phyloP scores from a whole-genome alignment of 1,140 invertebrate species.

The Hylaeus anthracinus region DNA sequence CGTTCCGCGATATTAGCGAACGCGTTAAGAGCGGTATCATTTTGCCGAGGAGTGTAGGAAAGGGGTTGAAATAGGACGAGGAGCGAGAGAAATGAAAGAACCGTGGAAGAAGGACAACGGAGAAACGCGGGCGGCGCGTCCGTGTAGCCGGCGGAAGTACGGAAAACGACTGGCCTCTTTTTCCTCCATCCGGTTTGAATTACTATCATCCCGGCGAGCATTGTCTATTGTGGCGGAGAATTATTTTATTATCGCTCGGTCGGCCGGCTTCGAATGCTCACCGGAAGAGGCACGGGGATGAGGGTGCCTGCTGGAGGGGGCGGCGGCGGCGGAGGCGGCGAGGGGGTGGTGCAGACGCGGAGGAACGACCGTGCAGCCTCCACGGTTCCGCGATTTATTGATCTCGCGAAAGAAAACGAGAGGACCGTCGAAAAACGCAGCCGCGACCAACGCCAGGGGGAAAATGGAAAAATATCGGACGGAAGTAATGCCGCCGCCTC shows the following conservation, averaged over 20 bases:
- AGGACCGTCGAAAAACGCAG: slow-evolving; percentile 53
- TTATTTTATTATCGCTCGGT: slow-evolving; percentile 79
- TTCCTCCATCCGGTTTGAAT: slow-evolving; percentile 77
- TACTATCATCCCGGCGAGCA: slow-evolving; percentile 73
- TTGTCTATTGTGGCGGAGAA: slow-evolving; percentile 78
- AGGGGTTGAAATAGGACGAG: background rate
- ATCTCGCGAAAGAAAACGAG: slow-evolving; percentile 56
- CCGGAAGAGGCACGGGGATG: background rate
- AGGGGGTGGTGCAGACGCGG: slow-evolving; percentile 26
- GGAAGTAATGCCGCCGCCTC: slow-evolving; percentile 25
- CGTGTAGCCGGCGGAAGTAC: slow-evolving; percentile 63
- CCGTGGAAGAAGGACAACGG: background rate
- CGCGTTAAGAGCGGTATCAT: background rate
- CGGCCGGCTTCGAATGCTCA: slow-evolving; percentile 59
- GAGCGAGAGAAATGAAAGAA: background rate
- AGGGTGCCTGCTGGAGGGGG: background rate
- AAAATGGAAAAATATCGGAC: slow-evolving; percentile 57
- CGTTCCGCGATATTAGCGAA: too few relatives aligned
- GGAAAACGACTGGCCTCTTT: slow-evolving; percentile 70
- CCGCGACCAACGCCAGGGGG: slow-evolving; percentile 23
- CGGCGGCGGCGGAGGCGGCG: background rate
- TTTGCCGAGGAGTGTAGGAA: background rate
- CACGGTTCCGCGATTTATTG: slow-evolving; percentile 62
- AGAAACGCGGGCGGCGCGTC: slow-evolving; percentile 28
- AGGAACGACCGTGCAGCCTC: slow-evolving; percentile 48